Percentiles rank a stretch among this genome's conserved stretches.
phyloP scores from a whole-genome alignment of 92 coral and sea anemone species.

The Palythoa grandiflora region DNA sequence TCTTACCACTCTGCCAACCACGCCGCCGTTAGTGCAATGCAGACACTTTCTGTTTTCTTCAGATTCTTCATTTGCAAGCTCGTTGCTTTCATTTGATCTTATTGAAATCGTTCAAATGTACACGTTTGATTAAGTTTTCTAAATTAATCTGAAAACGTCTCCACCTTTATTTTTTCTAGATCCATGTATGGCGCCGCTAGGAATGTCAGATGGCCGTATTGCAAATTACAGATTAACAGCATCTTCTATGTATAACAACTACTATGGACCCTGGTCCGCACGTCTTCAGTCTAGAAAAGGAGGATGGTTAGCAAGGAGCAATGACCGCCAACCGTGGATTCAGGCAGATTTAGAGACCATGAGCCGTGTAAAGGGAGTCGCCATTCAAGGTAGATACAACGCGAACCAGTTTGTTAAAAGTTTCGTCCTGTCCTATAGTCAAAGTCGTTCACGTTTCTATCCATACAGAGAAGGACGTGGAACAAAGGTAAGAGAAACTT shows the following conservation, averaged over 20 bases:
- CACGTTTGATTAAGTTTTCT: no score
- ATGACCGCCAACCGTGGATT: conserved; percentile 58
- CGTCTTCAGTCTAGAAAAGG: conserved; percentile 69
- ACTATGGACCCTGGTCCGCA: conserved; percentile 70
- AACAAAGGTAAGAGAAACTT: conserved; percentile 1
- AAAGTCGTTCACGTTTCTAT: conserved; percentile 4
- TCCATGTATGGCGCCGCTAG: conserved; percentile 72
- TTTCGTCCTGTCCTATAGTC: conserved; percentile 6
- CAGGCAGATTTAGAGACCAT: conserved; percentile 70
- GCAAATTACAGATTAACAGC: conserved; percentile 62
- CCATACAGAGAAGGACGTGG: conserved; percentile 45
- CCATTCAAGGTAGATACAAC: conserved; percentile 33
- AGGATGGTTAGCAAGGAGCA: conserved; percentile 65
- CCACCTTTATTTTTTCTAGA: conserved; percentile 17
- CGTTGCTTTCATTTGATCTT: no score
- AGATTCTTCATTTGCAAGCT: no score
- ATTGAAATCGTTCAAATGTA: no score
- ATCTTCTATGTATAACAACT: conserved; percentile 62
- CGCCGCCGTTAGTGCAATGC: no score
- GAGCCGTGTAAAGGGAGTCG: conserved; percentile 28
- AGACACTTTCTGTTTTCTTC: no score
- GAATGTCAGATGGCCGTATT: conserved; percentile 73
- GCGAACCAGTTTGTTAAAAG: conserved; percentile 43
- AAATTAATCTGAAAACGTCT: neutral
- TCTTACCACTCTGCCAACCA: no score